These are phyloP conservation scores for Chymomyza amoena DNA, from an alignment of 2,888 invertebrate species.

Conservation along the genomic window DNA sequence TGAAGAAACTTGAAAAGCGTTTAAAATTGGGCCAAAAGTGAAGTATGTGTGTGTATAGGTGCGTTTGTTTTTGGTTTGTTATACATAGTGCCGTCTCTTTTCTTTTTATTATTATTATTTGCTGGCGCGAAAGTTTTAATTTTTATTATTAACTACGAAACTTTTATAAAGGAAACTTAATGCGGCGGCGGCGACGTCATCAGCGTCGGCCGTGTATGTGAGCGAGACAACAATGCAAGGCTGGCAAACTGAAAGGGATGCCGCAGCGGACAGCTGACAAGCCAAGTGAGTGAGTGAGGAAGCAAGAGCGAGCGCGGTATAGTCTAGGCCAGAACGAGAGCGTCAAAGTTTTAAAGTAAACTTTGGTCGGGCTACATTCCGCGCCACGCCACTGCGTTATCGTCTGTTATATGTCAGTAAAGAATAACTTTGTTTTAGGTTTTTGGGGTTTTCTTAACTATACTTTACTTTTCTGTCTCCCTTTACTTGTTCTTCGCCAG, in stretches of 20 bases:
- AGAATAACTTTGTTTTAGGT: slow-evolving; percentile 73
- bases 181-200: slow-evolving; percentile 35
- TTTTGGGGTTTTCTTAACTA: slow-evolving; percentile 57
- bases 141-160: slow-evolving; percentile 74
- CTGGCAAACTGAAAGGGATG: slow-evolving; percentile 12
- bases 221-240: neutral
- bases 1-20: slow-evolving; percentile 20
- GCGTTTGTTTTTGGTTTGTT: neutral
- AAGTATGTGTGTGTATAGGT: slow-evolving; percentile 1
- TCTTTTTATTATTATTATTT: slow-evolving; percentile 67
- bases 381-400: slow-evolving; percentile 22
- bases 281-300: neutral
- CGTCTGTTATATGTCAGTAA: slow-evolving; percentile 64
- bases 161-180: slow-evolving; percentile 64
- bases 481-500: slow-evolving; percentile 35
- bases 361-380: slow-evolving; percentile 48
- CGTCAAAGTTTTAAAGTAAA: slow-evolving; percentile 73
- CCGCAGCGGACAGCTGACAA: neutral
- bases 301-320: neutral
- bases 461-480: slow-evolving; percentile 27
- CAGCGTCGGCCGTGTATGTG: neutral
- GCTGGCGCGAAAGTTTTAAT: slow-evolving; percentile 74
- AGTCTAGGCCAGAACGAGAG: neutral
- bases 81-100: slow-evolving; percentile 44
- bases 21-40: slow-evolving; percentile 45